Percentiles rank a stretch among this genome's conserved stretches.
Conservation (phyloP, 2,113 vertebrate genomes). For the Cyanistes caeruleus region DNA sequence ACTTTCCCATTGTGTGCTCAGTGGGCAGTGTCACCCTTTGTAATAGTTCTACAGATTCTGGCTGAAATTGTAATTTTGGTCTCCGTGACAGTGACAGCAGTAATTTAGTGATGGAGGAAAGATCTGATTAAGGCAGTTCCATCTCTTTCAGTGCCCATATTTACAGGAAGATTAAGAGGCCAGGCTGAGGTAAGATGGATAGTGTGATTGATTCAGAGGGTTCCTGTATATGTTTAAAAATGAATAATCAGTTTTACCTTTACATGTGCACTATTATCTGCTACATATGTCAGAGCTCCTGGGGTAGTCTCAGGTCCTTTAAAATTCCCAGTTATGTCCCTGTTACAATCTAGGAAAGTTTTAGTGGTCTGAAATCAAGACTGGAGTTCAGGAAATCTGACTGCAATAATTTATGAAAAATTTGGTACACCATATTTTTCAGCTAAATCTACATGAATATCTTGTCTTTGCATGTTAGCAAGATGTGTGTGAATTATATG, state of each 20-base stretch:
- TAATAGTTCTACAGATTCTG: background rate
- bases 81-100: background rate
- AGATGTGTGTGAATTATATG: background rate
- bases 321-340: background rate
- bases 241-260: background rate
- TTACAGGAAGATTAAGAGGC: constrained; percentile 29
- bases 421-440: background rate
- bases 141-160: constrained; percentile 6
- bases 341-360: background rate
- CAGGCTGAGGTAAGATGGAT: background rate
- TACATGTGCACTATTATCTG: background rate
- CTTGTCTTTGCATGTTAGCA: background rate
- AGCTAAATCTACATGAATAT: background rate
- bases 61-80: background rate
- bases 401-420: background rate
- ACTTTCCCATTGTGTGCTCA: background rate
- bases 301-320: background rate
- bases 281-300: background rate
- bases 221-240: constrained; percentile 13
- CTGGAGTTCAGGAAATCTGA: background rate
- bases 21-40: background rate
- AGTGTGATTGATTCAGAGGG: background rate
- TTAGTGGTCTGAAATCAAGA: background rate
- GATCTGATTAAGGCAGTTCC: background rate
- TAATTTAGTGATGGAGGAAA: background rate